Percentiles rank a stretch among this genome's conserved stretches.
These are phyloP conservation scores for Synanceia verrucosa DNA, from an alignment of 2,797 vertebrate genomes.

Conservation along the genomic window DNA sequence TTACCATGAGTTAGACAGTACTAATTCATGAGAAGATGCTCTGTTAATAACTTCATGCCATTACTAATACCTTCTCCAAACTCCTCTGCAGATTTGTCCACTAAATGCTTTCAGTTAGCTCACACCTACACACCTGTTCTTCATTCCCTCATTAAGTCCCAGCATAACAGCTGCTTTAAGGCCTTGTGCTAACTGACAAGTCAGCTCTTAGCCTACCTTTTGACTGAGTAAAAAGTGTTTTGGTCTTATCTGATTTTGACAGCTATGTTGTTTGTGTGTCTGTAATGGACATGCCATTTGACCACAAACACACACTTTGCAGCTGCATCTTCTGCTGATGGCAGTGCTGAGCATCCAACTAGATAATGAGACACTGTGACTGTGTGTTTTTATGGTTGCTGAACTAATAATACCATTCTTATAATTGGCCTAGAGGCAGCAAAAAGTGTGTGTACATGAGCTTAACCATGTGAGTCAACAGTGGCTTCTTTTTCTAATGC, in stretches of 20 bases:
- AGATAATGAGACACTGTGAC: conserved; percentile 1
- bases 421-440: background rate
- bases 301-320: background rate
- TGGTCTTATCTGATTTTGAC: background rate
- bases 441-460: background rate
- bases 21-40: background rate
- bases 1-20: background rate
- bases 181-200: background rate
- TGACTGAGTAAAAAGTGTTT: background rate
- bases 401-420: background rate
- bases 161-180: background rate
- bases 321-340: background rate
- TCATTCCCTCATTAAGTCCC: background rate
- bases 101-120: background rate
- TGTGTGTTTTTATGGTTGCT: background rate
- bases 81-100: background rate
- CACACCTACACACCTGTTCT: background rate
- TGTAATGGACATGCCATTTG: background rate
- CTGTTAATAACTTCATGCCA: background rate
- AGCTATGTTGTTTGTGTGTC: background rate
- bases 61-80: background rate
- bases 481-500: background rate
- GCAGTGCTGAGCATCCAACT: background rate
- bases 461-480: background rate
- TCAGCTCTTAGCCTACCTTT: background rate